These are phyloP conservation scores for Notodonta ziczac DNA, from an alignment of 2,888 invertebrate species.

Conservation along the genomic window DNA sequence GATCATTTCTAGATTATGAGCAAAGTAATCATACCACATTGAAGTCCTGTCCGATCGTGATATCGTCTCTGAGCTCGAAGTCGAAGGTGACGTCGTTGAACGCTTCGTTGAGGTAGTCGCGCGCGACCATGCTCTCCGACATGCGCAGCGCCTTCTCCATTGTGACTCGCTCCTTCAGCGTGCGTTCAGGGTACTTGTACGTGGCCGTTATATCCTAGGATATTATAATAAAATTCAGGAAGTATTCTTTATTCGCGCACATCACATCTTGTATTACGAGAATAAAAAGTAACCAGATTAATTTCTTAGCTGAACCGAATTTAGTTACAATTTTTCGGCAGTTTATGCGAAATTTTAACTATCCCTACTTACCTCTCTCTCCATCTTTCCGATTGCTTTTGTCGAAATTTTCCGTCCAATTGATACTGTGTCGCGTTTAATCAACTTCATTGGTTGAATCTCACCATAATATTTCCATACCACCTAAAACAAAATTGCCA, in stretches of 20 bases:
- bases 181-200: constrained; percentile 94
- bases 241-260: too few relatives aligned
- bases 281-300: too few relatives aligned
- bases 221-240: neutral
- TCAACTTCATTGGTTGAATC: constrained; percentile 92
- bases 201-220: constrained; percentile 89
- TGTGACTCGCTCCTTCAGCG: constrained; percentile 91
- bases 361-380: constrained; percentile 82
- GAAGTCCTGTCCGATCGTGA: constrained; percentile 94
- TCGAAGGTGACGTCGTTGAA: constrained; percentile 95
- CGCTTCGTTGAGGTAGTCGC: constrained; percentile 95
- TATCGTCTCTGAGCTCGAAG: constrained; percentile 92
- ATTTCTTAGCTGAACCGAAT: too few relatives aligned
- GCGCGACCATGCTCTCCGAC: constrained; percentile 91
- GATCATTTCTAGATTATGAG: too few relatives aligned
- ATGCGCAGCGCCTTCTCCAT: constrained; percentile 94
- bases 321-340: too few relatives aligned
- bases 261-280: too few relatives aligned
- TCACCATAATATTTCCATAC: constrained; percentile 95
- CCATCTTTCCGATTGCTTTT: constrained; percentile 92
- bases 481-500: constrained; percentile 73
- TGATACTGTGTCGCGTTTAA: constrained; percentile 90
- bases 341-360: too few relatives aligned
- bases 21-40: constrained; percentile 80
- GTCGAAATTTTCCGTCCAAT: constrained; percentile 94